phyloP scores from a whole-genome alignment of 2,888 invertebrate species.

The Polietes domitor region DNA sequence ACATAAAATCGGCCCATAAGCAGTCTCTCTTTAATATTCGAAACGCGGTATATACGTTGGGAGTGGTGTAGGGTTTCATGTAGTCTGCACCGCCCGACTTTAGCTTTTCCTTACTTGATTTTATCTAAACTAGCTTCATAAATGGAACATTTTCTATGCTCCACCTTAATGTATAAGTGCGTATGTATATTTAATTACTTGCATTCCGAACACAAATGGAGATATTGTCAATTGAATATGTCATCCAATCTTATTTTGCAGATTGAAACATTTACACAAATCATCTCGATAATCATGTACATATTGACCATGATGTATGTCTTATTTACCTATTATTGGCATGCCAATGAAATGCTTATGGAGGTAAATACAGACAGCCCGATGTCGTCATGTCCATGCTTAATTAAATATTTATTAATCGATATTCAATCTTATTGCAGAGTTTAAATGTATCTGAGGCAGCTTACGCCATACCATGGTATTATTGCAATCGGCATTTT shows the following conservation, averaged over 20 bases:
- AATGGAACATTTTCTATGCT: no score
- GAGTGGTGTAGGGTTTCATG: no score
- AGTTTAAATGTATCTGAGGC: slow-evolving; percentile 74
- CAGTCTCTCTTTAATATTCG: no score
- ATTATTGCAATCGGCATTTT: slow-evolving; percentile 71
- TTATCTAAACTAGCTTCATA: no score
- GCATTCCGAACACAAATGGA: no score
- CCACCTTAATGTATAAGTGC: no score
- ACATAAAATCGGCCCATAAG: no score
- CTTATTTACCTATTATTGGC: slow-evolving; percentile 78
- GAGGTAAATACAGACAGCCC: slow-evolving; percentile 72
- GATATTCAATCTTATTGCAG: slow-evolving; percentile 66
- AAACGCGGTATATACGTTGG: no score
- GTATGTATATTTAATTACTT: no score
- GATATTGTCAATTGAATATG: no score
- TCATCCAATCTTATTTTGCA: slow-evolving; percentile 40
- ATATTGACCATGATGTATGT: slow-evolving; percentile 77
- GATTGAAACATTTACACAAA: slow-evolving; percentile 70
- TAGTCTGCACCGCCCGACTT: no score
- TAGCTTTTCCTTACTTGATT: no score
- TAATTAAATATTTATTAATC: slow-evolving; percentile 16
- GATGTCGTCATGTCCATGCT: slow-evolving; percentile 46
- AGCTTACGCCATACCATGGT: slow-evolving; percentile 77
- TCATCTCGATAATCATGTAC: slow-evolving; percentile 74
- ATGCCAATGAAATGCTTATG: slow-evolving; percentile 76